Base-by-base conservation (phyloP, 1,140 invertebrate genomes). In the Hycleus cichorii region DNA sequence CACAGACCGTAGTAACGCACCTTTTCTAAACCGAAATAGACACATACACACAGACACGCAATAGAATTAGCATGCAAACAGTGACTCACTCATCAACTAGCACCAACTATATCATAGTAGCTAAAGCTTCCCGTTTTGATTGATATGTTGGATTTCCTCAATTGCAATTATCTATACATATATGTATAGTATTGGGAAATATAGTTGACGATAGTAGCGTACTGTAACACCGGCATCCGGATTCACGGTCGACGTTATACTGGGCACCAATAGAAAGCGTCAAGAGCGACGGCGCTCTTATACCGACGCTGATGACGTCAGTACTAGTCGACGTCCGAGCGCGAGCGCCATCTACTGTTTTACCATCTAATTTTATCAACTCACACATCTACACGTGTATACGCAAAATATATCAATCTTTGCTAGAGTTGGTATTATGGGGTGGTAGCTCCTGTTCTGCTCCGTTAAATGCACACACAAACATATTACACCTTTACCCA, bases 261-360 rank as follows among this genome's bases (percentile, higher is more conserved):
- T 55, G 45, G 45, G 45, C 44, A 47, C 44, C 52, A 39, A 55
- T 43, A 55, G 52, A 55, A 55, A 55, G 52, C 52, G 52, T 55
- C 32, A 12, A 47, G 38, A 38, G 52, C 52, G 52, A 47, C 52
- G 43, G 51, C 51, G 51, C 51, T 45, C 51, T 32, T 44, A 47
- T 55, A 39, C 27, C 52, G 52, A 55, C 52, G 52, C 52, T 46
- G 52, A 55, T 55, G 52, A 55, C 52, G 52, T 55, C 52, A 55
- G 32, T 38, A 55, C 3, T 7, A 18, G 18, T 32, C 32, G 4
- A 32, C 32, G 32, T 7, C 38, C 25, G 42, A 42, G 42, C 39
- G 5, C 6, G 6, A 32, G 51, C 40, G 51, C 46, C 51, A 53
- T 53, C 51, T 53, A 32, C n/a, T n/a, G 42, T 46, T 25, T 45